Conservation (phyloP, 64 coral and sea anemone species). For the Astreopora myriophthalma region DNA sequence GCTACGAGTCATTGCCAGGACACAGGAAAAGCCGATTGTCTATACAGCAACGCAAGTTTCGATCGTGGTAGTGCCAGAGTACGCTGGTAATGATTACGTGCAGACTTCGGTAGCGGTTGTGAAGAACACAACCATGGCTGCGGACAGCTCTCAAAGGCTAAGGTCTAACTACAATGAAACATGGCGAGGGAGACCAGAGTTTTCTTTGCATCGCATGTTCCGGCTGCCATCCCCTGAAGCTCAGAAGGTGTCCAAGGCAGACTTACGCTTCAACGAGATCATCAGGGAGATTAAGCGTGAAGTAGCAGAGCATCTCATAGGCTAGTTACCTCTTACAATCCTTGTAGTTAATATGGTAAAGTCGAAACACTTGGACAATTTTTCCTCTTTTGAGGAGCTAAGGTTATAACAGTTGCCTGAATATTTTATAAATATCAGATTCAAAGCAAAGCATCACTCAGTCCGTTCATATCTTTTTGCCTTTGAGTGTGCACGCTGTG, state of each 20-base stretch:
- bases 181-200: slow-evolving; percentile 34
- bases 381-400: too few species aligned
- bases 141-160: neutral
- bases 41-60: slow-evolving; percentile 35
- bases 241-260: slow-evolving; percentile 46
- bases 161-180: neutral
- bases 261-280: slow-evolving; percentile 51
- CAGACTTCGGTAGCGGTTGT: slow-evolving; percentile 44
- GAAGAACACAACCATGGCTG: neutral
- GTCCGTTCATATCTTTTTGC: too few species aligned
- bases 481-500: too few species aligned
- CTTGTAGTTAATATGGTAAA: neutral
- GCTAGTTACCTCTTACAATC: neutral
- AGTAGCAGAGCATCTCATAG: slow-evolving; percentile 46
- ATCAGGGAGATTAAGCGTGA: slow-evolving; percentile 58
- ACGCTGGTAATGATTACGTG: slow-evolving; percentile 63
- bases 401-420: too few species aligned
- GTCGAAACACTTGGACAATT: too few species aligned
- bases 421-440: too few species aligned
- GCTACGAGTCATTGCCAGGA: neutral
- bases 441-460: too few species aligned
- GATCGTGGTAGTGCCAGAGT: slow-evolving; percentile 57
- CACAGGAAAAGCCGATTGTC: neutral
- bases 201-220: slow-evolving; percentile 64
- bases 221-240: slow-evolving; percentile 56